These are phyloP conservation scores for Laticauda laticaudata DNA, from an alignment of 2,113 vertebrate genomes.

Conservation along the genomic window DNA sequence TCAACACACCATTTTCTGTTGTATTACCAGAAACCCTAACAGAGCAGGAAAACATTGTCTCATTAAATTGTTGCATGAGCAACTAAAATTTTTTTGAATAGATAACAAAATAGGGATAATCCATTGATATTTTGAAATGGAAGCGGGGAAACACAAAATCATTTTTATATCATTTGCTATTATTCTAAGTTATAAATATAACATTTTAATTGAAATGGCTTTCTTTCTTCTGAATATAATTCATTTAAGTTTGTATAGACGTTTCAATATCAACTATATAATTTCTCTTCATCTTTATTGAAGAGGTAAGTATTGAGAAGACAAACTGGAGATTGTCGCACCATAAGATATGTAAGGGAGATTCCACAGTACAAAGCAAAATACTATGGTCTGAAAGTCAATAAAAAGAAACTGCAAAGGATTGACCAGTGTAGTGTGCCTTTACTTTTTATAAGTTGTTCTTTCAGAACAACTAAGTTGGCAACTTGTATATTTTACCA, in stretches of 20 bases:
- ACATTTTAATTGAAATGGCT: background rate
- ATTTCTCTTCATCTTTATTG: background rate
- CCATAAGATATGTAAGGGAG: background rate
- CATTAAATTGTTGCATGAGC: background rate
- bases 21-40: background rate
- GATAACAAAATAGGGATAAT: background rate
- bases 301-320: background rate
- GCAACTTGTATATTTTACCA: background rate
- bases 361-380: background rate
- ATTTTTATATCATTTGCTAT: slow-evolving; percentile 8
- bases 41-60: background rate
- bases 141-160: slow-evolving; percentile 11
- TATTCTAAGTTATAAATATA: background rate
- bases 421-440: background rate
- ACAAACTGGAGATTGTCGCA: background rate
- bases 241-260: background rate
- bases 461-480: background rate
- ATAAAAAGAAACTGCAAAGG: background rate
- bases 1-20: background rate
- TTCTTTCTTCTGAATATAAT: slow-evolving; percentile 9
- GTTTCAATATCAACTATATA: background rate
- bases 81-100: background rate
- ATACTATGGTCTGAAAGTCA: background rate
- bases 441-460: background rate
- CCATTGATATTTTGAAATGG: background rate